Base-by-base conservation (phyloP, 2,888 invertebrate genomes). In the Lasius fuliginosus region DNA sequence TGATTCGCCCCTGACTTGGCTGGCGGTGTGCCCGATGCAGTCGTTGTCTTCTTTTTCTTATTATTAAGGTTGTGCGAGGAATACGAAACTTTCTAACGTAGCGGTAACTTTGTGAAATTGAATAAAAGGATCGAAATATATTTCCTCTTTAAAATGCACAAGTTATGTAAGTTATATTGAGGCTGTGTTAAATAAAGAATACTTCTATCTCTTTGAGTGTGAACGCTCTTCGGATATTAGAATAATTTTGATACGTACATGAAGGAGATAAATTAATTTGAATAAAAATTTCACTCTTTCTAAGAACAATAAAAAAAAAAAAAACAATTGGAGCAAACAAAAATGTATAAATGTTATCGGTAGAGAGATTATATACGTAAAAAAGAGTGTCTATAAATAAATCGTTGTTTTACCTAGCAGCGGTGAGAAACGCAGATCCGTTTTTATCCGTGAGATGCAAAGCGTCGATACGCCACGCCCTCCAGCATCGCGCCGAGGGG, bases 11-110 rank as follows among this genome's bases (percentile, higher is more conserved):
- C 71, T 11, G 58, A 42, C 71, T 60, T 36, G 82, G 40, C 60
- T 79, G 71, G 79, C 73, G 73, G n/a, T 27, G 73, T 73, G 79
- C 79, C 71, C 79, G 71, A 46, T 46, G 71, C 79, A 27, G 60
- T 62, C 60, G 46, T 71, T 60, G 79, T 60, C 73, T 53, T 36
- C n/a, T 49, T 49, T 6, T 81, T 73, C 73, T 81, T 73, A 60
- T 62, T 46, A 9, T 23, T 58, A 33, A 60, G 42, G 79, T 27
- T 73, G n/a, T 27, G 1, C 71, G 27, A 60, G 30, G 73, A 81
- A 81, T 60, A 71, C 36, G 71, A 81, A 73, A 81, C 71, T 73
- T 81, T 49, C 36, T 42, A n/a, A n/a, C 49, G n/a, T 23, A 30
- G 33, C 67, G 53, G 15, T 36, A 58, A 69, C 30, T 79, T 58